Conservation (phyloP, 2,797 vertebrate genomes). For the Arrhamphus sclerolepis region DNA sequence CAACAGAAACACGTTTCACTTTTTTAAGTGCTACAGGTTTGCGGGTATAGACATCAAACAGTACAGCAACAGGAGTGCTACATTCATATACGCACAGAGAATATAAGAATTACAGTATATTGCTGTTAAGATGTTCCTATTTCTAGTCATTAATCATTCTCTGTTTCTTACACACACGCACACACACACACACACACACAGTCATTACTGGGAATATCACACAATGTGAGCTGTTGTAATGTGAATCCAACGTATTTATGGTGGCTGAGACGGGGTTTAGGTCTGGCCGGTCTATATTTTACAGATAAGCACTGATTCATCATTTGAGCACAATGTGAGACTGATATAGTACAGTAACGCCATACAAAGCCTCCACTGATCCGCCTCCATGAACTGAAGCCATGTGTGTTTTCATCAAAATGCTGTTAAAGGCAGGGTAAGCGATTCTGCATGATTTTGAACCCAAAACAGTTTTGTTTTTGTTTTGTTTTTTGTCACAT, state of each 20-base stretch:
- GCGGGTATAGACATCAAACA: constrained; percentile 75
- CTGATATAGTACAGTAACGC: constrained; percentile 64
- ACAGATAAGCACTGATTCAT: constrained; percentile 53
- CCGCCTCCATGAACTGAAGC: constrained; percentile 37
- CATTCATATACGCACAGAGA: constrained; percentile 79
- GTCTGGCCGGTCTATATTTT: constrained; percentile 49
- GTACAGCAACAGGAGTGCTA: constrained; percentile 78
- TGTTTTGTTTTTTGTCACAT: too few relatives aligned
- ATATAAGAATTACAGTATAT: constrained; percentile 76
- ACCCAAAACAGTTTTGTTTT: too few relatives aligned
- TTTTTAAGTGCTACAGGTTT: constrained; percentile 80
- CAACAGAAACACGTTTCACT: constrained; percentile 77
- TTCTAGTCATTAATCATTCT: constrained; percentile 44
- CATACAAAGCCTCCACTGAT: constrained; percentile 52
- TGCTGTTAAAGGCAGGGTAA: constrained; percentile 18
- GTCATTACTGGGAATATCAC: constrained; percentile 32
- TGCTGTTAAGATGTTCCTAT: constrained; percentile 68
- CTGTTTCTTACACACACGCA: constrained; percentile 31
- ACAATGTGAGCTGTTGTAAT: constrained; percentile 37
- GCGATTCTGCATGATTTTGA: too few relatives aligned
- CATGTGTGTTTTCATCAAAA: constrained; percentile 40
- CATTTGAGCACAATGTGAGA: constrained; percentile 55
- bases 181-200: constrained; percentile 22
- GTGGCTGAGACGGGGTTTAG: constrained; percentile 42
- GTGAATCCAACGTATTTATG: constrained; percentile 25